Evolutionary conservation across 2,888 invertebrate genomes (phyloP), one percentile per base, ranked within the genome.

Genomic region (Cerastoderma edule): DNA sequence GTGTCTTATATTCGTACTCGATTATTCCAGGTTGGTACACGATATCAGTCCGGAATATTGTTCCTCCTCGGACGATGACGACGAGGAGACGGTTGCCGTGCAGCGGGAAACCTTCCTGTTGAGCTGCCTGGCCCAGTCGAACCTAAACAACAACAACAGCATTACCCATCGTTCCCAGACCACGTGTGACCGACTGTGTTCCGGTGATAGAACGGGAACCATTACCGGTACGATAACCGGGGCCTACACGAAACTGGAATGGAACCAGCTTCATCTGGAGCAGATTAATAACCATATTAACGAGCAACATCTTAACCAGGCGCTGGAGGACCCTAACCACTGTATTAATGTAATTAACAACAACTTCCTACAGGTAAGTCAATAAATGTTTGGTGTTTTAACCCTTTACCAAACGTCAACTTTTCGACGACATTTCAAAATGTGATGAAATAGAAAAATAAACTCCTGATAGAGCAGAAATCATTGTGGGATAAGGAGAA

Each of bases 31-130:
- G 81, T 67, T 88, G 60, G 83, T 85, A 10, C 89, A 89, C 74
- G 88, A 87, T 53, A 85, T 88, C 8, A 88, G 88, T 66, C 86
- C 86, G 5, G 88, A 89, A 60, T 70, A 73, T 54, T 66, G 72
- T 56, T 64, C 77, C n/a, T 72, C 78, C 44, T 81, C 83, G 10
- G 80, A 83, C 24, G 83, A 85, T 8, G 83, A 85, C 6, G 74
- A 83, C 48, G 83, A 81, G 33, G 67, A 74, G 32, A 73, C 78
- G 39, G 67, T 73, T 27, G 76, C 81, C n/a, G 48, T 80, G 5
- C 75, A 80, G n/a, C 70, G 80, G 33, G 84, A 86, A 67, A 76
- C 78, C 35, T 86, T 83, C 48, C 78, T 86, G 19, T 46, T 86
- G 5, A 81, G 78, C 24, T 86, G 86, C 63, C 75, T 86, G 56